Percentiles rank a stretch among this genome's conserved stretches.
phyloP scores from a whole-genome alignment of 2,797 vertebrate species.

The Carduelis carduelis region DNA sequence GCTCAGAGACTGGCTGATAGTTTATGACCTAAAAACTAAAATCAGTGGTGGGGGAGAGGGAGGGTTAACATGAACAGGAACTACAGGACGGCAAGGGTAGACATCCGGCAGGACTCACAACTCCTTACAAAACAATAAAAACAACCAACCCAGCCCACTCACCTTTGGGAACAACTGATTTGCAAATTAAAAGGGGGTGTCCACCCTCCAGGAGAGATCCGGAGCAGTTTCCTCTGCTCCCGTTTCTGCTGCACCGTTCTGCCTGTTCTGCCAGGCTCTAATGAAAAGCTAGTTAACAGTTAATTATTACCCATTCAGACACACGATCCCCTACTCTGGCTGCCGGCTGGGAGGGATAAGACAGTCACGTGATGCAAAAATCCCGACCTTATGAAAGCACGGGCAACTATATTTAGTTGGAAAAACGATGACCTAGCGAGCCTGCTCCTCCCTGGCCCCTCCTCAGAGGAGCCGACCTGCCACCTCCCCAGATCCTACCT shows the following conservation, averaged over 20 bases:
- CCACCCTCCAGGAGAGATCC: neutral
- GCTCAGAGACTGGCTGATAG: neutral
- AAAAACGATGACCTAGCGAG: slow-evolving; percentile 57
- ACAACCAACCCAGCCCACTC: neutral
- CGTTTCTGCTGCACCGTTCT: neutral
- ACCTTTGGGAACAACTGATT: slow-evolving; percentile 19
- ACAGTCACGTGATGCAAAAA: slow-evolving; percentile 51
- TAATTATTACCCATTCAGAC: slow-evolving; percentile 64
- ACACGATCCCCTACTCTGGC: slow-evolving; percentile 26
- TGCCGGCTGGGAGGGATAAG: slow-evolving; percentile 33
- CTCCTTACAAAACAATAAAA: neutral
- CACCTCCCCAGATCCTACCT: neutral
- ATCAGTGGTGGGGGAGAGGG: neutral
- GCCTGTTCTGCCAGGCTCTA: slow-evolving; percentile 18
- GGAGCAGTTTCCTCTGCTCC: neutral
- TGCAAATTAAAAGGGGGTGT: neutral
- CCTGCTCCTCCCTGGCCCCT: neutral
- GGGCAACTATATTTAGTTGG: slow-evolving; percentile 60
- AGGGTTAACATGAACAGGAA: neutral
- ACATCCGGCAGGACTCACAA: neutral
- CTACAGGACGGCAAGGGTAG: neutral
- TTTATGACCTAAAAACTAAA: neutral
- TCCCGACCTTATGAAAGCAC: slow-evolving; percentile 57
- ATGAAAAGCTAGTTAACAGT: slow-evolving; percentile 65
- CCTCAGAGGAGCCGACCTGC: neutral